A percentile compares a stretch with the other conserved stretches of the same genome.
Evolutionary conservation across 2,113 vertebrate species (phyloP).

Genomic region (Mola mola): DNA sequence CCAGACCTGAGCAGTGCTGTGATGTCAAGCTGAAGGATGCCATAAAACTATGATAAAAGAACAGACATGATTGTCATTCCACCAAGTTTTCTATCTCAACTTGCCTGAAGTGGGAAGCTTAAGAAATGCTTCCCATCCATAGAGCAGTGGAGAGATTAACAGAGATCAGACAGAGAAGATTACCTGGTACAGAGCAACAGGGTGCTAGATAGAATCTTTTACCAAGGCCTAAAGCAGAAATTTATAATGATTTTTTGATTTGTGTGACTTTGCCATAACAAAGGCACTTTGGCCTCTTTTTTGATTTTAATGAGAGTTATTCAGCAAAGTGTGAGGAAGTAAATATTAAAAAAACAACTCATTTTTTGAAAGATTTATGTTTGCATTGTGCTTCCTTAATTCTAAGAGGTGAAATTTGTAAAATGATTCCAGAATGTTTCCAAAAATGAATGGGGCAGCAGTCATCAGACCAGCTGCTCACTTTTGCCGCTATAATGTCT

Average conservation of each 20-base stretch:
- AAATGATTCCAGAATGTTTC: too few species aligned
- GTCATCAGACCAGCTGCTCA: too few species aligned
- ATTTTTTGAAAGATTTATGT: too few species aligned
- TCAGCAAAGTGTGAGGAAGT: too few species aligned
- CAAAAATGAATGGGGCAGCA: too few species aligned
- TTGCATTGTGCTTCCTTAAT: too few species aligned
- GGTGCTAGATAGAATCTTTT: constrained; percentile 19
- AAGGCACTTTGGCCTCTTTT: too few species aligned
- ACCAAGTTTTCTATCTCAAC: constrained; percentile 14
- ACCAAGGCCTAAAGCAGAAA: constrained; percentile 1
- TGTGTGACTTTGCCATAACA: not conserved
- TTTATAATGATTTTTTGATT: constrained; percentile 18
- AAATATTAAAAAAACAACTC: too few species aligned
- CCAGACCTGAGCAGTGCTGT: constrained; percentile 12
- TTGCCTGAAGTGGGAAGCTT: constrained; percentile 22
- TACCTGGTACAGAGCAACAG: constrained; percentile 19
- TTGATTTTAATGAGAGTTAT: too few species aligned
- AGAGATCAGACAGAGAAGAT: constrained; percentile 34
- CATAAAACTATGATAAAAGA: constrained; percentile 37
- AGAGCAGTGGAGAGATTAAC: constrained; percentile 40
- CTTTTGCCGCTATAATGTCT: too few species aligned
- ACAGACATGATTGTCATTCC: constrained; percentile 21
- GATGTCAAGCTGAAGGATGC: constrained; percentile 24
- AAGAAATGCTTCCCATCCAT: constrained; percentile 8
- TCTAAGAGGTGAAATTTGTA: too few species aligned